Percentiles rank a stretch among this genome's conserved stretches.
Evolutionary conservation across 1,140 invertebrate genomes (phyloP).

Genomic region (Latrodectus geometricus): DNA sequence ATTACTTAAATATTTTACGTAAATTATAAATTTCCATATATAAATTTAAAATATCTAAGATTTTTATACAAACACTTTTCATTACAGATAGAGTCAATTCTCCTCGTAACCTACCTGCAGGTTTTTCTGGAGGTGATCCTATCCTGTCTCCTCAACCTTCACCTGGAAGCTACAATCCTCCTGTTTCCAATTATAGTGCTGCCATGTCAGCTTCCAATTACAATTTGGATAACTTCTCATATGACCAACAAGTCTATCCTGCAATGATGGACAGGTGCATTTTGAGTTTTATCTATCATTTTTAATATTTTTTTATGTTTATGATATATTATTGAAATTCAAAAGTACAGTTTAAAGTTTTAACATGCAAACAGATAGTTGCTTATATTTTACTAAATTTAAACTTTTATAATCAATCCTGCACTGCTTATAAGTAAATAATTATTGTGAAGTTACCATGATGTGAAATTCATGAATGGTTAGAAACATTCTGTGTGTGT

Average conservation of each 20-base stretch:
- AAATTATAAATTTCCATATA: too few relatives aligned
- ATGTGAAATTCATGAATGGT: too few relatives aligned
- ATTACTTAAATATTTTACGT: too few relatives aligned
- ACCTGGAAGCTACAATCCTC: constrained; percentile 57
- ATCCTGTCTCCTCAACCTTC: constrained; percentile 62
- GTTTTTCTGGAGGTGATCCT: constrained; percentile 49
- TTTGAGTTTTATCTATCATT: not conserved
- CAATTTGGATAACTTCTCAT: constrained; percentile 55
- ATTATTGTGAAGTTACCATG: too few relatives aligned
- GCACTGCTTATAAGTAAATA: too few relatives aligned
- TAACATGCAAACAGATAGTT: too few relatives aligned
- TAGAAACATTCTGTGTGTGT: too few relatives aligned
- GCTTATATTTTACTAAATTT: too few relatives aligned
- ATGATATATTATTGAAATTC: too few relatives aligned
- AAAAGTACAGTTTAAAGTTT: too few relatives aligned
- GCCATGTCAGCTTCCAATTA: constrained; percentile 31
- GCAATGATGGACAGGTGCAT: constrained; percentile 52
- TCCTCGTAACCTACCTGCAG: constrained; percentile 58
- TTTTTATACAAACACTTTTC: not conserved
- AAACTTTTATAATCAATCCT: too few relatives aligned
- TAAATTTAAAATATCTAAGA: too few relatives aligned
- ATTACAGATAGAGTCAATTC: constrained; percentile 63
- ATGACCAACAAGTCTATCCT: constrained; percentile 59
- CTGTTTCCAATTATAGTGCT: constrained; percentile 51
- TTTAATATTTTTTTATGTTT: not conserved